A percentile compares a stretch with the other conserved stretches of the same genome.
These are phyloP conservation scores for Phyllopteryx taeniolatus DNA, from an alignment of 2,113 vertebrate genomes.

Conservation along the genomic window DNA sequence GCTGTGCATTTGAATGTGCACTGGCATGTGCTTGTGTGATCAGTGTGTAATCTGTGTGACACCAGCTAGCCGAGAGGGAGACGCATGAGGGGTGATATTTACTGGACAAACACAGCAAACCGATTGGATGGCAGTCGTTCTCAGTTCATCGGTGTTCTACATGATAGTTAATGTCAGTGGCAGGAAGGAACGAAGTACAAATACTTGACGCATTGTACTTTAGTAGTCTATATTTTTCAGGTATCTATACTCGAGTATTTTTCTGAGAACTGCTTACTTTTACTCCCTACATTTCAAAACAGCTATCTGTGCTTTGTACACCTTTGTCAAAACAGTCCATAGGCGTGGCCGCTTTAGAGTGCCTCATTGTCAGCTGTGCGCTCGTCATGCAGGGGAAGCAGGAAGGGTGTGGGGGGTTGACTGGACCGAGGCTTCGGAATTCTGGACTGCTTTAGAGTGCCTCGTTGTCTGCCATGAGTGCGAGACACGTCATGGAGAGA, in stretches of 20 bases:
- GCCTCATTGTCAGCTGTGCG: no score
- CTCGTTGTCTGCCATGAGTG: not conserved
- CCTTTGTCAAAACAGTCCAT: no score
- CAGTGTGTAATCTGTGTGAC: conserved; percentile 69
- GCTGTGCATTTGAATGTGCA: conserved; percentile 16
- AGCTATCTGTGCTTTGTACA: not conserved
- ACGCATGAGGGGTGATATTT: conserved; percentile 45
- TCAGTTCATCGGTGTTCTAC: conserved; percentile 16
- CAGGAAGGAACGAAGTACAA: not conserved
- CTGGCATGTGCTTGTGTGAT: conserved; percentile 48
- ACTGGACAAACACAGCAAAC: conserved; percentile 27
- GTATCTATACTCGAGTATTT: not conserved
- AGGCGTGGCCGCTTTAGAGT: no score
- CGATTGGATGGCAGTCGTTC: conserved; percentile 17
- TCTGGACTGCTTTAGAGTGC: not conserved
- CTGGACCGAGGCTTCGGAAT: no score
- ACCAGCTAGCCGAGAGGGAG: conserved; percentile 58
- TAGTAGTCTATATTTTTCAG: not conserved
- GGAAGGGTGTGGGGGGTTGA: no score
- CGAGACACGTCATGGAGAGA: not conserved
- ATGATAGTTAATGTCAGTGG: conserved; percentile 15
- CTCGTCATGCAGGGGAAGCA: no score
- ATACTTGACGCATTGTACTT: not conserved
- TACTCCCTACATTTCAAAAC: not conserved
- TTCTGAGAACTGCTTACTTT: not conserved